These are phyloP conservation scores for Scaptodrosophila latifasciaeformis DNA, from an alignment of 2,888 invertebrate genomes.

Conservation along the genomic window DNA sequence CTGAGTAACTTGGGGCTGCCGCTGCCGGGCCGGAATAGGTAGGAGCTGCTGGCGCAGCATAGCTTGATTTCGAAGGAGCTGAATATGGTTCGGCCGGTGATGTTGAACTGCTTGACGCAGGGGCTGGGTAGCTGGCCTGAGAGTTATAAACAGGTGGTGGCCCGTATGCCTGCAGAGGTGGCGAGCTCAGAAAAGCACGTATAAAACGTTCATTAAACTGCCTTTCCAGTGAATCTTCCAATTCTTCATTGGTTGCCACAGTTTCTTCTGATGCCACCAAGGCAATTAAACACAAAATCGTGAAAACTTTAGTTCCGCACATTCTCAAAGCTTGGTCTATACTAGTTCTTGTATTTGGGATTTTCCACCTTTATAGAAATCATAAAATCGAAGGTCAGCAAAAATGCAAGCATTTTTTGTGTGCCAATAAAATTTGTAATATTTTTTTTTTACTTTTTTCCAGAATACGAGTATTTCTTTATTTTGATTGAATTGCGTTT, in stretches of 20 bases:
- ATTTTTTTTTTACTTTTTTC: background rate
- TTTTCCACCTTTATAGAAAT: constrained; percentile 49
- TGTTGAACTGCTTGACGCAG: constrained; percentile 21
- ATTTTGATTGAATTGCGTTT: too few relatives aligned
- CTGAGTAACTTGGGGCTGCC: background rate
- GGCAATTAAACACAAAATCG: constrained; percentile 24
- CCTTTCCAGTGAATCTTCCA: constrained; percentile 39
- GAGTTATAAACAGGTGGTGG: constrained; percentile 42
- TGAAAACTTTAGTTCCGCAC: constrained; percentile 30
- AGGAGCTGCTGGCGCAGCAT: background rate
- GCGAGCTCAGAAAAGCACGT: constrained; percentile 21
- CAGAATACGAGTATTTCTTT: too few relatives aligned
- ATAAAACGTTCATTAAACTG: constrained; percentile 32
- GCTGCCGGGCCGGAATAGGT: constrained; percentile 14
- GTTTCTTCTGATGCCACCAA: constrained; percentile 17
- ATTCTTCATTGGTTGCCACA: constrained; percentile 22
- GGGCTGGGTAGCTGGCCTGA: constrained; percentile 35
- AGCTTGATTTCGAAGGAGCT: background rate
- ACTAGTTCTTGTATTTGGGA: too few relatives aligned
- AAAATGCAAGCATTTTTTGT: constrained; percentile 14
- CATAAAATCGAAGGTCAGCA: constrained; percentile 27
- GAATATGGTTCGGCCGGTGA: background rate
- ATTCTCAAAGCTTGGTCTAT: constrained; percentile 29
- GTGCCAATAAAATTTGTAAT: constrained; percentile 9
- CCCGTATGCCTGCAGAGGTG: constrained; percentile 40